These are phyloP conservation scores for Notodonta dromedarius DNA, from an alignment of 2,888 invertebrate species.

Conservation along the genomic window DNA sequence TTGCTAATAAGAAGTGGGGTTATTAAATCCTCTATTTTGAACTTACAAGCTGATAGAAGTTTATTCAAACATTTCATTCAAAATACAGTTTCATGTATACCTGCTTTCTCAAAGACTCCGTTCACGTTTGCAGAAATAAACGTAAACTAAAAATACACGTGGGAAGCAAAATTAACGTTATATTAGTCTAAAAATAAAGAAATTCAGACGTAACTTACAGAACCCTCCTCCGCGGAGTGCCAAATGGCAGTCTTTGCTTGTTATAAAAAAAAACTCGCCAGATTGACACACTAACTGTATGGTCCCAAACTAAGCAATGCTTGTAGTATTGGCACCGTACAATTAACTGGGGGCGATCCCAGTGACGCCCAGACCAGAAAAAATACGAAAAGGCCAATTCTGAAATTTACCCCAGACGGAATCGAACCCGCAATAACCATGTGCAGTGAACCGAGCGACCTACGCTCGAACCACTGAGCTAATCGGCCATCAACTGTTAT, in stretches of 20 bases:
- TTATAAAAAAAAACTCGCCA: background rate
- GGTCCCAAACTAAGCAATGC: no score
- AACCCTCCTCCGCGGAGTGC: background rate
- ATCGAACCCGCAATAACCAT: no score
- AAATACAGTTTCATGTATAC: background rate
- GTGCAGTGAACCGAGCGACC: no score
- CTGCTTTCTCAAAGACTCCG: background rate
- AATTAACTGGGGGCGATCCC: no score
- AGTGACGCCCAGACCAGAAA: no score
- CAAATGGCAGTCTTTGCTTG: background rate
- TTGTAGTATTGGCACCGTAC: no score
- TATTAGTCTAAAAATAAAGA: slow-evolving; percentile 18
- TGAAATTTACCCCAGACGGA: no score
- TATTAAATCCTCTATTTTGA: background rate
- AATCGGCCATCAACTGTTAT: no score
- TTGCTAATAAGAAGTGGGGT: background rate
- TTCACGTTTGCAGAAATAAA: slow-evolving; percentile 3
- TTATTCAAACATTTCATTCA: background rate
- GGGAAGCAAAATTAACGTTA: slow-evolving; percentile 16
- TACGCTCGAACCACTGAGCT: no score
- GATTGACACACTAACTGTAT: no score
- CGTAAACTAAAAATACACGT: slow-evolving; percentile 10
- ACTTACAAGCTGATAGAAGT: background rate
- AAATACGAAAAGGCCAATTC: no score
- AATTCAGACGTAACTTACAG: slow-evolving; percentile 6